Base-by-base conservation (phyloP, 1,140 invertebrate genomes). In the Lucilia sericata region DNA sequence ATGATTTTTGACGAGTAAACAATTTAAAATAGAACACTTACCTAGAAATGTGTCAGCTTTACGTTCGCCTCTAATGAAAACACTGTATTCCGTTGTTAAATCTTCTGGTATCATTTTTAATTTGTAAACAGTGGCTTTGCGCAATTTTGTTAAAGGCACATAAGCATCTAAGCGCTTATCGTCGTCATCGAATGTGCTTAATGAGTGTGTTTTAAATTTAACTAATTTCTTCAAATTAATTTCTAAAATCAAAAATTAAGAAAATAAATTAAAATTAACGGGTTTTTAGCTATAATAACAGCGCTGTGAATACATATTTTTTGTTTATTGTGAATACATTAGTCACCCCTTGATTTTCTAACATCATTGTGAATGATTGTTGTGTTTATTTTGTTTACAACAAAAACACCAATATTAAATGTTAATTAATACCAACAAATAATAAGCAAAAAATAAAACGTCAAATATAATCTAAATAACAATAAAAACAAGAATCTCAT, bases 1-100 rank as follows among this genome's bases (percentile, higher is more conserved):
- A 80, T 12, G 17, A 21, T 21, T 5, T 21, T 80, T 14, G 47
- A 25, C 49, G 76, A 10, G 81, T 60, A 78, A 70, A 60, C 25
- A 82, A 14, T 55, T 55, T 55, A 36, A 25, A 34, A 47, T 60
- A 1, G 42, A 42, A 21, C 19, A 88, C 89, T 90, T 60, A 90
- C 89, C 88, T 47, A 90, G 84, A 83, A 90, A 90, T 19, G 88
- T 82, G 86, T 90, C 89, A 21, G 89, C 88, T 84, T 90, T 90
- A 19, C 89, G 86, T 84, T 90, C 89, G 85, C 89, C 89, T 75
- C 89, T 88, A 60, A 90, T 83, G 81, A 90, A 90, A 5, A 90
- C 89, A 82, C 85, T 89, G 84, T 89, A 90, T 14, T 84, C 75
- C 13, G 74, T 55, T 0, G 85, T 80, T 14, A 75, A 14, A 12